Conservation (phyloP, 1,140 invertebrate species). For the Cephus cinctus region DNA sequence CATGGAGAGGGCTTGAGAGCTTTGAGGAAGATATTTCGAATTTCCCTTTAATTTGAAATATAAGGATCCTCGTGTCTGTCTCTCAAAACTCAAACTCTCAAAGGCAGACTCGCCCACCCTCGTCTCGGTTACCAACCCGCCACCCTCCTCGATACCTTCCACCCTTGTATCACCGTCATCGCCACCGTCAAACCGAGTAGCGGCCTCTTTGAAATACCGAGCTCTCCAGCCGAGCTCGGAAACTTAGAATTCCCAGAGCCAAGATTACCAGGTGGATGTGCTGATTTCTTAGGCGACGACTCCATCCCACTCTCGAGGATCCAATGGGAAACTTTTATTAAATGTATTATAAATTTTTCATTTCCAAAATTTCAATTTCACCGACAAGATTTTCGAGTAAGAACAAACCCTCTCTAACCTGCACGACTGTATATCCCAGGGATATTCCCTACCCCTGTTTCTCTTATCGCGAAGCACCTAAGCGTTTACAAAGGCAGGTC, state of each 20-base stretch:
- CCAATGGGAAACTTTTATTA: no score
- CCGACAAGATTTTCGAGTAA: no score
- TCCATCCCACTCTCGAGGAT: no score
- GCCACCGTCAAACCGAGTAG: not conserved
- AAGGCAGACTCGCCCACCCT: not conserved
- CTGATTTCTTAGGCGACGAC: not conserved
- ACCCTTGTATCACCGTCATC: not conserved
- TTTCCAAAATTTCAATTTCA: no score
- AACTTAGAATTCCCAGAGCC: not conserved
- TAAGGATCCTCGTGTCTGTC: constrained; percentile 29
- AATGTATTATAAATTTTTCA: no score
- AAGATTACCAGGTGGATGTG: not conserved
- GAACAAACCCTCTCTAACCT: no score
- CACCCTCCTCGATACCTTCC: not conserved
- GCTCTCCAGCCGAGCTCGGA: not conserved
- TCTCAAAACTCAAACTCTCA: constrained; percentile 5
- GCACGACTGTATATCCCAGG: no score
- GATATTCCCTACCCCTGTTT: no score
- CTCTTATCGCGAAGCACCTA: no score
- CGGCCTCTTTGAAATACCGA: not conserved
- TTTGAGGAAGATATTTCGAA: constrained; percentile 43
- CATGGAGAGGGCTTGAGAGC: constrained; percentile 23
- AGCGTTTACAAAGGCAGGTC: no score
- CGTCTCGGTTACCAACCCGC: not conserved
- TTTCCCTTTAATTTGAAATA: constrained; percentile 47